Evolutionary conservation across 2,113 vertebrate species (phyloP), one percentile per base, ranked within the genome.

Genomic region (Psophia crepitans): DNA sequence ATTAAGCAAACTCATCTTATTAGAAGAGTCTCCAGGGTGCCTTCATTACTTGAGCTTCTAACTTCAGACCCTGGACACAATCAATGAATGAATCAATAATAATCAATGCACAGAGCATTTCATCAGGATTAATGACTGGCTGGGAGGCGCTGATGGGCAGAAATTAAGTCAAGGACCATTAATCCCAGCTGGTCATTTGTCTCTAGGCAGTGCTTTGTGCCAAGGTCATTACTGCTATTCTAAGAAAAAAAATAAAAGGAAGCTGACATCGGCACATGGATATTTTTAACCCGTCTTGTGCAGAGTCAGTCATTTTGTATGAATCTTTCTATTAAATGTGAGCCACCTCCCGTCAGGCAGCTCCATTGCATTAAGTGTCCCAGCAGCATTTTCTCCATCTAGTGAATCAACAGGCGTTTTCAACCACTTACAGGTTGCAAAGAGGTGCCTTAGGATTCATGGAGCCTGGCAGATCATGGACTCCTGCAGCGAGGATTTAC

Each of bases 101-200:
- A 92, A 96, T 94, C 93, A 63, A 97, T 96, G 92, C 80, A 94
- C 83, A 82, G 76, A 95, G 56, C 88, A 96, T 94, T 94, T 95
- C 51, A 84, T 81, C 33, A 94, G 84, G 65, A 97, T 90, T 95
- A 96, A 95, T 95, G 96, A 95, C 78, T 57, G 23, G 17, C 82
- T 96, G 95, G 96, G 94, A 96, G 92, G 84, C 4, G 2, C 93
- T 95, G 94, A 95, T 97, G 97, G 95, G 82, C 90, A 87, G 79
- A 93, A 96, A 91, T 96, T 91, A 91, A 96, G 93, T 94, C 84
- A 93, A 95, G 91, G 95, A 80, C 90, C 82, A 94, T 97, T 97
- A 97, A 96, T 96, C 91, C 95, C 95, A 97, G 92, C 84, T 95
- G 96, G 95, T 88, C 97, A 97, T 96, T 96, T 93, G 76, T 95